Base-by-base conservation (phyloP, 2,888 invertebrate species). In the Cryptops parisi region DNA sequence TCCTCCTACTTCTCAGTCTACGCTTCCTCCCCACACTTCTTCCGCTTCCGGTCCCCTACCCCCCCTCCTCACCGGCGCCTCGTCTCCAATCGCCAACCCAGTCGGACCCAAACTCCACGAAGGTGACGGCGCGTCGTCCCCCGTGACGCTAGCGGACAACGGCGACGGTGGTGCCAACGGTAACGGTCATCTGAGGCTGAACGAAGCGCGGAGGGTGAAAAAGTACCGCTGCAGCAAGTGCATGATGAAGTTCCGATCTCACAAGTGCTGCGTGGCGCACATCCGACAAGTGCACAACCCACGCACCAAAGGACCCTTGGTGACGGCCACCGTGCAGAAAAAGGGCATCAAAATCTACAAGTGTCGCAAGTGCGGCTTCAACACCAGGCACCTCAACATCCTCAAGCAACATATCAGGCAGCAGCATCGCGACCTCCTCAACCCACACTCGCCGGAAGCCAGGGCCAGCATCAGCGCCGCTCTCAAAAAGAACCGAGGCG, bases 391-490 rank as follows among this genome's bases (percentile, higher is more conserved):
- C 47, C 59, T 63, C 55, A 62, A 64, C 41, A 60, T 61, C 40
- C 62, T 68, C 58, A 64, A 71, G 58, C 70, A 71, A 57, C 74
- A 74, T 64, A 68, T 73, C 55, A 69, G 67, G 48, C 73, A 72
- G 60, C 72, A 72, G 59, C 73, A 73, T 61, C 69, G 66, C 52
- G 58, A 53, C 23, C 40, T 50, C 21, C 19, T 50, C 22, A 50
- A 39, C 19, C 43, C 43, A 33, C 62, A 63, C 26, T 67, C 67
- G 57, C 60, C 61, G 33, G 59, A 62, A 33, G 33, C 33, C 33
- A 33, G 15, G 33, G 33, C 6, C 15, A 33, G 33, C 33, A 33
- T 33, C 33, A 33, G 38, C 38, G 48, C 48, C 27, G 38, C 26
- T 4, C 21, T 48, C 5, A 25, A 24, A 25, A 23, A 44, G 17